Base-by-base conservation (phyloP, 2,888 invertebrate species). In the Phania funesta region DNA sequence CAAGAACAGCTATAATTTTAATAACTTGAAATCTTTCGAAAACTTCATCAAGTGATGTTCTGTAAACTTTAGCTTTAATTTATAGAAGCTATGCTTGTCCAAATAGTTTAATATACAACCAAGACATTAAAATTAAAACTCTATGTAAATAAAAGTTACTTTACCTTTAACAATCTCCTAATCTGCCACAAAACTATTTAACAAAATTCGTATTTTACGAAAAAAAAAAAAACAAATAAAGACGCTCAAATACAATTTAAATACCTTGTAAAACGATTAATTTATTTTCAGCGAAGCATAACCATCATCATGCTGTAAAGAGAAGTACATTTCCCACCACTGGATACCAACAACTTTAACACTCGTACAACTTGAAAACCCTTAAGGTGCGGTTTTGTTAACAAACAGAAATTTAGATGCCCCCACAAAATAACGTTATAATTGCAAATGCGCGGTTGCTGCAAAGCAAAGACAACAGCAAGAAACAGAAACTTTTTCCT, bases 401-500 rank as follows among this genome's bases (percentile, higher is more conserved):
- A 41, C 9, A 58, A 52, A 65, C 41, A 41, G 54, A 22, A 62
- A 44, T 29, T 76, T n/a, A 24, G 48, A 71, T 18, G 76, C 18
- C 62, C 84, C 86, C 85, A 76, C 86, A 85, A 84, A 84, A 87
- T 84, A 85, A 86, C 84, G 85, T 85, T 86, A 86, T 87, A 87
- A 87, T 87, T 87, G 86, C 86, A 84, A 86, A 85, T 87, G 86
- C 86, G 87, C 86, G 86, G 86, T 86, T 85, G 83, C 83, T 68
- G 58, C n/a, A 38, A 32, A 71, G 41, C 54, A 52, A 32, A 60
- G 41, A 65, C 50, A 80, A 46, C 50, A 41, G 50, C 24, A 48
- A n/a, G 8, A 24, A 52, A 58, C n/a, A 16, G 5, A 44, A 54
- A 20, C 9, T 62, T 35, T 5, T 35, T 3, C 8, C 4, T 20